Conservation (phyloP, 2,797 vertebrate genomes). For the Cossypha niveicapilla region DNA sequence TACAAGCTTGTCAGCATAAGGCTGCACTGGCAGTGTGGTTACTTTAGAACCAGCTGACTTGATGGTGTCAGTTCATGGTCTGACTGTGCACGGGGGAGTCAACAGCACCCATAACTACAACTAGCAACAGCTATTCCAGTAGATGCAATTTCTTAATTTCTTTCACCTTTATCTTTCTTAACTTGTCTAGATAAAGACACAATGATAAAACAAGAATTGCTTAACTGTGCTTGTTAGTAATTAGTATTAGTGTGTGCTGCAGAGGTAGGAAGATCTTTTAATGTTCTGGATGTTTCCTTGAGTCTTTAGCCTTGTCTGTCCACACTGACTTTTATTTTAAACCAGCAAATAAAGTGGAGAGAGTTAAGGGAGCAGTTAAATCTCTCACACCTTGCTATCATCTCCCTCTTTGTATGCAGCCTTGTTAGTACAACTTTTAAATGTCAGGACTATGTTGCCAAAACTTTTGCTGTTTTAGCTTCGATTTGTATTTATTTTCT, state of each 20-base stretch:
- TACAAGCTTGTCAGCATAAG: background rate
- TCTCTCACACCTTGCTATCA: background rate
- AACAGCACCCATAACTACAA: rapidly evolving
- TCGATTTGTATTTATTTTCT: background rate
- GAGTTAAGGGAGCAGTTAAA: background rate
- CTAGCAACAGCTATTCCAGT: background rate
- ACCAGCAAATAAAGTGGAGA: background rate
- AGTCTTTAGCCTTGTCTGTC: background rate
- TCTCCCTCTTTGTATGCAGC: background rate
- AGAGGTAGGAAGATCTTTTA: background rate
- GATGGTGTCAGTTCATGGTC: background rate
- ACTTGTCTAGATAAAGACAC: background rate
- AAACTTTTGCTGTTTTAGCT: background rate
- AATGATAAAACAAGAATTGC: background rate
- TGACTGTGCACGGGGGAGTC: background rate
- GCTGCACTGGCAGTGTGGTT: background rate
- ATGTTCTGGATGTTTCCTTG: background rate
- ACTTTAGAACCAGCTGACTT: background rate
- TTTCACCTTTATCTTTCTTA: background rate
- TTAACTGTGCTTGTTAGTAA: background rate
- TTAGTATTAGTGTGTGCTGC: background rate
- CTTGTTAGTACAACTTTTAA: background rate
- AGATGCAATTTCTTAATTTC: background rate
- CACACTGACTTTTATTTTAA: background rate
- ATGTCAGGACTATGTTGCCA: background rate